A percentile compares a stretch with the other conserved stretches of the same genome.
These are phyloP conservation scores for Galerucella pusilla DNA, from an alignment of 2,888 invertebrate genomes.

Conservation along the genomic window DNA sequence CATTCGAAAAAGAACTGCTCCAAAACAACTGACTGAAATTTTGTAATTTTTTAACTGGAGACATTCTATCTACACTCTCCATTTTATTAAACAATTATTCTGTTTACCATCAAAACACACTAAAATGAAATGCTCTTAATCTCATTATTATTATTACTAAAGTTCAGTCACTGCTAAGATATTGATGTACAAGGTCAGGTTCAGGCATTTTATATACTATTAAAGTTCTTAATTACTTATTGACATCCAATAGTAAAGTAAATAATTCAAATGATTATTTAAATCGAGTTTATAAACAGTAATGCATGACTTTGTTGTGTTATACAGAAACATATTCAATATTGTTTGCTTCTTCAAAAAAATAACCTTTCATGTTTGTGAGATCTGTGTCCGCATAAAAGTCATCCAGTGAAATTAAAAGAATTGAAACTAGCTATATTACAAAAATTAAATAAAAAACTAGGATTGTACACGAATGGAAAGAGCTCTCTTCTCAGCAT, in stretches of 20 bases:
- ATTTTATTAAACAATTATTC: background rate
- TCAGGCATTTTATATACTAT: background rate
- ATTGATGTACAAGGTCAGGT: conserved; percentile 6
- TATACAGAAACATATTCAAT: background rate
- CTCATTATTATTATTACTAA: conserved; percentile 2
- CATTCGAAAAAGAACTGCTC: conserved; percentile 12
- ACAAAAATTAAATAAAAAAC: too few relatives aligned
- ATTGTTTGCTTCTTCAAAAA: background rate
- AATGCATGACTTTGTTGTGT: background rate
- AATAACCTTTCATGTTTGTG: too few relatives aligned
- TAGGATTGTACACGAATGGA: too few relatives aligned
- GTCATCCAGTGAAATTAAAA: too few relatives aligned
- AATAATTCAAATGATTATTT: conserved; percentile 1
- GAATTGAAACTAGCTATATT: too few relatives aligned
- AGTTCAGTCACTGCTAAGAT: conserved; percentile 13
- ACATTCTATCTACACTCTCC: background rate
- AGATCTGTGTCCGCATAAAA: too few relatives aligned
- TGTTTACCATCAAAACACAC: background rate
- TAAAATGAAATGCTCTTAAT: conserved; percentile 9
- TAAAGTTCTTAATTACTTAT: background rate
- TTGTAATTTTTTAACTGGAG: background rate
- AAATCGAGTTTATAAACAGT: background rate
- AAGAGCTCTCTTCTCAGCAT: too few relatives aligned
- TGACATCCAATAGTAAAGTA: background rate
- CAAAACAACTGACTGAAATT: conserved; percentile 18